These are phyloP conservation scores for Alfaro cultratus DNA, from an alignment of 2,797 vertebrate species.

Conservation along the genomic window DNA sequence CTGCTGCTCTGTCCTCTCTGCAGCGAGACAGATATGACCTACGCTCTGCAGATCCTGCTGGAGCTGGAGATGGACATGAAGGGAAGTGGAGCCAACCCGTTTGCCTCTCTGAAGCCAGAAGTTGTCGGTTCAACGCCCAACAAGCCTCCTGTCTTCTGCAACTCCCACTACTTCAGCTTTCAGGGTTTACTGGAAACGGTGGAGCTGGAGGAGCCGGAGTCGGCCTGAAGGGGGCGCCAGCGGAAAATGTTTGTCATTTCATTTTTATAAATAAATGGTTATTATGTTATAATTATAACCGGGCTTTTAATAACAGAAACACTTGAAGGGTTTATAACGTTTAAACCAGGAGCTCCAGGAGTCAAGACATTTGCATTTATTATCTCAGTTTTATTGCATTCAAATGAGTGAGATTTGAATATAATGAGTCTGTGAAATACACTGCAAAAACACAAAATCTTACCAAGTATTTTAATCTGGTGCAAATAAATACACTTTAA, in stretches of 20 bases:
- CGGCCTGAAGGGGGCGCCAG: conserved; percentile 40
- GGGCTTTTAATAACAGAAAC: background rate
- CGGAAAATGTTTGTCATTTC: background rate
- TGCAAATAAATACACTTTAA: no score
- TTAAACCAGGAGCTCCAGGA: background rate
- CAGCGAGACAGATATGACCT: conserved; percentile 90
- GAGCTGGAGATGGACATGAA: conserved; percentile 87
- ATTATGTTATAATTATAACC: background rate
- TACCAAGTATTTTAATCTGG: no score
- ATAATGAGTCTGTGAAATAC: background rate
- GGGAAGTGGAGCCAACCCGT: conserved; percentile 86
- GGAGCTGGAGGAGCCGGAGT: conserved; percentile 73
- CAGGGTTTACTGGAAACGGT: conserved; percentile 76
- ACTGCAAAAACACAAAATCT: no score
- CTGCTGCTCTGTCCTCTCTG: conserved; percentile 5
- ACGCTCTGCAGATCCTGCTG: conserved; percentile 89
- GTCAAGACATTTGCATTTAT: conserved; percentile 45
- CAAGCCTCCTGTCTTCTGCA: conserved; percentile 82
- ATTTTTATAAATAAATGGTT: background rate
- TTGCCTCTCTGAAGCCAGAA: conserved; percentile 87
- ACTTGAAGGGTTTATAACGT: background rate
- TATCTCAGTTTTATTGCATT: conserved; percentile 27
- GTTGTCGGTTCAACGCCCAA: conserved; percentile 85
- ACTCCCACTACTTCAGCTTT: conserved; percentile 86
- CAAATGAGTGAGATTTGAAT: conserved; percentile 46